A percentile compares a stretch with the other conserved stretches of the same genome.
Evolutionary conservation across 2,113 vertebrate genomes (phyloP).

Genomic region (Motacilla alba): DNA sequence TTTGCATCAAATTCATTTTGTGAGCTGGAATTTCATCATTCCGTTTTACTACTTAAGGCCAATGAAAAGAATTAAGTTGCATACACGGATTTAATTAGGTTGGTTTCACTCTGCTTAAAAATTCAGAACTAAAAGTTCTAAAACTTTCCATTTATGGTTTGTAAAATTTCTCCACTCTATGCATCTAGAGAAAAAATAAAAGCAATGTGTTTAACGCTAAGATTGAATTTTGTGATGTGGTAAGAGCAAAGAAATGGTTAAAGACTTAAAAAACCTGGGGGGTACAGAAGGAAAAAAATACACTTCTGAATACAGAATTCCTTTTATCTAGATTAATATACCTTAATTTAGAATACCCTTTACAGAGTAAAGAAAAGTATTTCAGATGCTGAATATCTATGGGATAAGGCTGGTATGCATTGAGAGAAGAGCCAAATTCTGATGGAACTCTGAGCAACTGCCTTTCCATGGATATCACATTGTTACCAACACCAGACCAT

Average conservation of each 20-base stretch:
- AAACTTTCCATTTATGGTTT: background rate
- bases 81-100: background rate
- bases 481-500: background rate
- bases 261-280: fast-evolving
- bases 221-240: background rate
- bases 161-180: background rate
- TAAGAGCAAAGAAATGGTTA: background rate
- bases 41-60: background rate
- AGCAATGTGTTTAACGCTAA: background rate
- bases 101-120: background rate
- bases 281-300: background rate
- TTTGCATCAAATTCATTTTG: background rate
- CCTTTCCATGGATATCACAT: background rate
- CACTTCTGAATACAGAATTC: background rate
- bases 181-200: background rate
- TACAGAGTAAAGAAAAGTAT: background rate
- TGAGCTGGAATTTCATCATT: background rate
- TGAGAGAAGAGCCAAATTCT: background rate
- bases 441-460: background rate
- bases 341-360: background rate
- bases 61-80: background rate
- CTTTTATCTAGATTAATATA: background rate
- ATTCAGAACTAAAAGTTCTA: background rate
- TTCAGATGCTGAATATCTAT: background rate
- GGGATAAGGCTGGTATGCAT: background rate